Conservation (phyloP, 2,888 invertebrate species). For the Pristionchus maxplancki region DNA sequence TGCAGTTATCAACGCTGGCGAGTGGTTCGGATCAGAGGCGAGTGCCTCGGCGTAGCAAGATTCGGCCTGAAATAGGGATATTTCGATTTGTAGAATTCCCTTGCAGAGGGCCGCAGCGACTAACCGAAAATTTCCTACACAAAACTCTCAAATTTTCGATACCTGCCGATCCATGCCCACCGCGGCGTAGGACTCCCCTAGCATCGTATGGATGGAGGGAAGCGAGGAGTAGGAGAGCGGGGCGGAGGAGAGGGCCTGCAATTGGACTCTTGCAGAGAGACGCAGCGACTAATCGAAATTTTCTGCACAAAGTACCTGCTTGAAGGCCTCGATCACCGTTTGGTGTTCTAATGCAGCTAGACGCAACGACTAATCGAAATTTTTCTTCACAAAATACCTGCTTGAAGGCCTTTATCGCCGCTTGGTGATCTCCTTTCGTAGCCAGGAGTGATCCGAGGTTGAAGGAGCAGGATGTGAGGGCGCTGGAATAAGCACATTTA, state of each 20-base stretch:
- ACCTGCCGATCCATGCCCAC: conserved; percentile 38
- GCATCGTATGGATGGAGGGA: conserved; percentile 42
- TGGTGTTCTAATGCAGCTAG: neutral
- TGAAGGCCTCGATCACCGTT: neutral
- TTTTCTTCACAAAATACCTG: neutral
- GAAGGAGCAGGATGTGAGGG: conserved; percentile 17
- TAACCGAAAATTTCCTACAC: neutral
- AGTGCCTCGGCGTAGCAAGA: neutral
- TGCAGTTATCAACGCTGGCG: neutral
- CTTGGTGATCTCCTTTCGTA: neutral
- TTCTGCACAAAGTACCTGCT: neutral
- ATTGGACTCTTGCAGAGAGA: neutral
- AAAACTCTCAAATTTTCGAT: neutral
- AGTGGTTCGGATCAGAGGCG: neutral
- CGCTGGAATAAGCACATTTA: neutral
- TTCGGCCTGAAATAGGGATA: conserved; percentile 33
- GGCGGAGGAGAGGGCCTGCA: conserved; percentile 18
- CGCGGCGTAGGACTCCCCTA: conserved; percentile 19
- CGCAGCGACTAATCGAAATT: neutral
- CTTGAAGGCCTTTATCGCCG: neutral
- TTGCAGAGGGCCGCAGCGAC: neutral
- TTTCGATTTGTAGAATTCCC: too few species aligned
- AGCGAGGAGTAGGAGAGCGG: conserved; percentile 17
- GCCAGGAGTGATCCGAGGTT: neutral
- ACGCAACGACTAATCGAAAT: too few species aligned